Evolutionary conservation across 2,113 vertebrate species (phyloP).

Genomic region (Cardinalis cardinalis): DNA sequence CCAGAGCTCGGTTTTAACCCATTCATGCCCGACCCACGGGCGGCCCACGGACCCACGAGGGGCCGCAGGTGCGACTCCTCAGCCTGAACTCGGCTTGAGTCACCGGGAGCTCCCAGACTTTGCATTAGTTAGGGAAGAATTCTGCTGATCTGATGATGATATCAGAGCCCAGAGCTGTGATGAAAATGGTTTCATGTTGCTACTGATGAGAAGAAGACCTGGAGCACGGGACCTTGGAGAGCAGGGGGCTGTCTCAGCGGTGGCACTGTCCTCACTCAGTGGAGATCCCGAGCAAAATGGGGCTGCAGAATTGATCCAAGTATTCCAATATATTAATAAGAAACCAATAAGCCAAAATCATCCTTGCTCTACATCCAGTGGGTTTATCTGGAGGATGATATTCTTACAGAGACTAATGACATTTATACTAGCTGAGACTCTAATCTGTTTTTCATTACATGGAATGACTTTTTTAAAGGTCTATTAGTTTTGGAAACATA

Average conservation of each 20-base stretch:
- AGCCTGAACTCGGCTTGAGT: not conserved
- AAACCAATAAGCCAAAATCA: not conserved
- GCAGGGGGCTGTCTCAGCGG: not conserved
- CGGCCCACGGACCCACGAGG: not conserved
- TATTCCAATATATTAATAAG: not conserved
- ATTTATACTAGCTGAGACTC: not conserved
- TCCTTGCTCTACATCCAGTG: not conserved
- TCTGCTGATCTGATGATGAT: not conserved
- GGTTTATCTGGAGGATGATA: not conserved
- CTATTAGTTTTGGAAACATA: not conserved
- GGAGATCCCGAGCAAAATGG: accelerated
- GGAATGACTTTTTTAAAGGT: not conserved
- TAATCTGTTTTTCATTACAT: not conserved
- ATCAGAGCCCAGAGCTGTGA: not conserved
- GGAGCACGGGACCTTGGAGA: not conserved
- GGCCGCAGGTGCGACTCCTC: not conserved
- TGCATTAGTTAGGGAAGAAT: accelerated
- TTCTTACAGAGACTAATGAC: not conserved
- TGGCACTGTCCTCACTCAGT: not conserved
- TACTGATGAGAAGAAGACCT: not conserved
- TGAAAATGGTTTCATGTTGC: not conserved
- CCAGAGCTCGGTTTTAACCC: not conserved
- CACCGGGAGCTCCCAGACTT: no score
- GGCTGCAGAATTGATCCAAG: not conserved
- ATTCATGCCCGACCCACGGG: not conserved